A percentile compares a stretch with the other conserved stretches of the same genome.
Conservation (phyloP, 2,113 vertebrate species). For the Ailurus styani region DNA sequence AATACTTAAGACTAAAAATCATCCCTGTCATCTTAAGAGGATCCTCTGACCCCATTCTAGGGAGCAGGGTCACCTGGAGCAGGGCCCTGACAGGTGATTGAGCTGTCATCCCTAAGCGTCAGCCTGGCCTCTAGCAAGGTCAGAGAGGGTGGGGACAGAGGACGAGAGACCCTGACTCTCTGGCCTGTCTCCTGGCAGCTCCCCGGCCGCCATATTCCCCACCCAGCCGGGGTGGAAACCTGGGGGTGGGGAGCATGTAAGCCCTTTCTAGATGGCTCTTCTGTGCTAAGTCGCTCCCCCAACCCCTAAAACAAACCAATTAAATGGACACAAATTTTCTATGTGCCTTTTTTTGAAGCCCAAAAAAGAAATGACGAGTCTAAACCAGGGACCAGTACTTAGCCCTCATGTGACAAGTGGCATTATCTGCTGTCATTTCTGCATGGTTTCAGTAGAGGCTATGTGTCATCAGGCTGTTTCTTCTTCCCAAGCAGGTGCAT, state of each 20-base stretch:
- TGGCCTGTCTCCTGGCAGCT: neutral
- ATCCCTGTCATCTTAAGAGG: neutral
- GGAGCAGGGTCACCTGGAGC: neutral
- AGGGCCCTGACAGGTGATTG: neutral
- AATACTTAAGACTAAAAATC: neutral
- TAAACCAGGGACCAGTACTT: neutral
- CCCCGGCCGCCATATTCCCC: neutral
- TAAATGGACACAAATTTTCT: neutral
- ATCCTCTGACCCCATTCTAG: neutral
- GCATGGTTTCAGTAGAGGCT: accelerated
- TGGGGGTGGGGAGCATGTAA: neutral
- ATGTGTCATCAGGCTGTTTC: neutral
- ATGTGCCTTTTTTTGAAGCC: neutral
- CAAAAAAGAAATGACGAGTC: neutral
- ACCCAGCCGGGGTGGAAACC: neutral
- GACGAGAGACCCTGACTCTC: neutral
- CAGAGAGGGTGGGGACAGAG: neutral
- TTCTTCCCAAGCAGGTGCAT: neutral
- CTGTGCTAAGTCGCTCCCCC: neutral
- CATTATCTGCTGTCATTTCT: neutral
- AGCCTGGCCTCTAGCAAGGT: neutral
- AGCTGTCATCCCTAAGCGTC: neutral
- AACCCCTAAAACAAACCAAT: neutral
- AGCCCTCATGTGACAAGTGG: neutral
- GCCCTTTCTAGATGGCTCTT: neutral